Conservation (phyloP, 2,888 invertebrate genomes). For the Tupiocoris notatus region DNA sequence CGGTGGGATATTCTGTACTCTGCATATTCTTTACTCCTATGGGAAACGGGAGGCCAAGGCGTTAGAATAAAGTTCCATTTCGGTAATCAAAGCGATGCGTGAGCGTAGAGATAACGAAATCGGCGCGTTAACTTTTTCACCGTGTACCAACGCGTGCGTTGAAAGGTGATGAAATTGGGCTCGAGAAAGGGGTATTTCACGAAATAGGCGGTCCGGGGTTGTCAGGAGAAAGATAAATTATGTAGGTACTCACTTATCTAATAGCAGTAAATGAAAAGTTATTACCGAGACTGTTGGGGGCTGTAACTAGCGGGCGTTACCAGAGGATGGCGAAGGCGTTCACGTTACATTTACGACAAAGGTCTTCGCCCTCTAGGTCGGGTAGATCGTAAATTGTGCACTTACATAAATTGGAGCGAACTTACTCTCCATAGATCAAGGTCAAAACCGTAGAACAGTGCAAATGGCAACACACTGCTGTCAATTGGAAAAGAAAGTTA, state of each 20-base stretch:
- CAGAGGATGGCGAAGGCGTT: neutral
- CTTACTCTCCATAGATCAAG: too few relatives aligned
- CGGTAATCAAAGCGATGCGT: too few relatives aligned
- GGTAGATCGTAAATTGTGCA: neutral
- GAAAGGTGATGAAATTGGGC: neutral
- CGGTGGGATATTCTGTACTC: too few relatives aligned
- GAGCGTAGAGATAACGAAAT: neutral
- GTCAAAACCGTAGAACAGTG: too few relatives aligned
- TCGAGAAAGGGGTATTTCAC: neutral
- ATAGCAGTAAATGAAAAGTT: slow-evolving; percentile 31
- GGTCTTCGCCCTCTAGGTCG: neutral
- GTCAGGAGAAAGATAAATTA: neutral
- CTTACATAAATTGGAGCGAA: neutral
- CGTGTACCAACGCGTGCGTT: neutral
- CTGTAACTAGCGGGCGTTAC: neutral
- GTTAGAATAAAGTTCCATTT: too few relatives aligned
- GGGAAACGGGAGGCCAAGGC: too few relatives aligned
- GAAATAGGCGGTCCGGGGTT: neutral
- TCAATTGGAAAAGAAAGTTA: too few relatives aligned
- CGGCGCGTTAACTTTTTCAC: neutral
- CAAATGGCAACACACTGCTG: too few relatives aligned
- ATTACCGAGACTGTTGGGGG: slow-evolving; percentile 15
- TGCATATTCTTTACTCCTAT: too few relatives aligned
- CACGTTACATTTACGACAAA: neutral
- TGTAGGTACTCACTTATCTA: slow-evolving; percentile 26